These are phyloP conservation scores for Berghia stephanieae DNA, from an alignment of 1,140 invertebrate genomes.

Conservation along the genomic window DNA sequence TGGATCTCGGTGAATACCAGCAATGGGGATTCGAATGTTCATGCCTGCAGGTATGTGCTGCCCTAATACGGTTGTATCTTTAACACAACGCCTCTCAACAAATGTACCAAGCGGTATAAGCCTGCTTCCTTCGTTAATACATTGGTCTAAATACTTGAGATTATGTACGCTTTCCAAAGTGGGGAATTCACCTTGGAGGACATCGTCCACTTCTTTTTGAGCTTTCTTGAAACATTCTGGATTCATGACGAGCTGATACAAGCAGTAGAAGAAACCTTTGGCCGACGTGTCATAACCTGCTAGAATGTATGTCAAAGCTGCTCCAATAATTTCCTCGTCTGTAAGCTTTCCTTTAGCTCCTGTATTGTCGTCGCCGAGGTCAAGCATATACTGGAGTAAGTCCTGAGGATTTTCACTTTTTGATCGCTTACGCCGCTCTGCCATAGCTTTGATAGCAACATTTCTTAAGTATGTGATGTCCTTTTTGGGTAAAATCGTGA, in stretches of 20 bases:
- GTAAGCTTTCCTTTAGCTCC: not conserved
- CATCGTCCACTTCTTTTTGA: conserved; percentile 13
- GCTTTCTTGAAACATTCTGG: not conserved
- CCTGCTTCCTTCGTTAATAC: conserved; percentile 6
- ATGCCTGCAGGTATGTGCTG: not conserved
- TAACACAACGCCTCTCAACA: not conserved
- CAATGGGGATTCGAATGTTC: not conserved
- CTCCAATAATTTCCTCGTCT: not conserved
- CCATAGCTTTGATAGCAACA: not conserved
- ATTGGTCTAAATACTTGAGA: not conserved
- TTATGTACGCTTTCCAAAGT: not conserved
- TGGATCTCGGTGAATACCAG: conserved; percentile 9
- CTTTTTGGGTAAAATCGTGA: not conserved
- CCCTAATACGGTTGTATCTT: not conserved
- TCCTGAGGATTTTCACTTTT: not conserved
- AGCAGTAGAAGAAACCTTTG: not conserved
- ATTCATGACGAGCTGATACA: not conserved
- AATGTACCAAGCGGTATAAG: not conserved
- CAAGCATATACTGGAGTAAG: not conserved
- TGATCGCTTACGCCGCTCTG: not conserved
- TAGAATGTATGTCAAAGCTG: not conserved
- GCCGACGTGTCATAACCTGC: conserved; percentile 1
- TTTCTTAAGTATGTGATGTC: not conserved
- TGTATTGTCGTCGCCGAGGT: not conserved
- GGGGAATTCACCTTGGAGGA: conserved; percentile 8